Conservation (phyloP, 2,888 invertebrate genomes). For the Perizoma affinitatum region DNA sequence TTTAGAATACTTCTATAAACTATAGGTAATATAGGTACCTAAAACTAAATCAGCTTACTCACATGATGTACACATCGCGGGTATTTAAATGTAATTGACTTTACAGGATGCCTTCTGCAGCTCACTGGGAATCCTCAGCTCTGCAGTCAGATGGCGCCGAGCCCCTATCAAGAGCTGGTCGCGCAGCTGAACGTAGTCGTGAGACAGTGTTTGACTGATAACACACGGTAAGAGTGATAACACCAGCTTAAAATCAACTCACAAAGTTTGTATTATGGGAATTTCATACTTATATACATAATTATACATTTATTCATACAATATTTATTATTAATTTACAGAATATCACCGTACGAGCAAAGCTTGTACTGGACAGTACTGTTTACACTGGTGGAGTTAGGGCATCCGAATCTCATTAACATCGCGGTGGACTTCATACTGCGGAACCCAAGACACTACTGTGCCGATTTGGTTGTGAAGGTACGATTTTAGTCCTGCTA, state of each 20-base stretch:
- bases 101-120: conserved; percentile 59
- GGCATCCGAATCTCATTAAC: conserved; percentile 68
- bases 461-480: conserved; percentile 71
- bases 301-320: too few relatives aligned
- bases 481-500: conserved; percentile 31
- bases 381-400: conserved; percentile 68
- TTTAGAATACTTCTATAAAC: too few relatives aligned
- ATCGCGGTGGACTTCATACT: conserved; percentile 70
- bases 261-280: too few relatives aligned
- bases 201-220: conserved; percentile 52
- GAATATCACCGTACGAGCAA: conserved; percentile 77
- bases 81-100: too few relatives aligned
- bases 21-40: too few relatives aligned
- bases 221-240: conserved; percentile 49
- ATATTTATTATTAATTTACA: conserved; percentile 43
- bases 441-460: conserved; percentile 68
- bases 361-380: conserved; percentile 75
- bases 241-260: too few relatives aligned
- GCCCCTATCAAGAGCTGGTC: conserved; percentile 58
- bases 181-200: conserved; percentile 58
- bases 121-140: conserved; percentile 49
- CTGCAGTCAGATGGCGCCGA: conserved; percentile 39
- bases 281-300: too few relatives aligned
- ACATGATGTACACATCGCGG: too few relatives aligned
- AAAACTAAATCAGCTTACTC: too few relatives aligned